phyloP scores from a whole-genome alignment of 2,888 invertebrate genomes.

The Diloba caeruleocephala region DNA sequence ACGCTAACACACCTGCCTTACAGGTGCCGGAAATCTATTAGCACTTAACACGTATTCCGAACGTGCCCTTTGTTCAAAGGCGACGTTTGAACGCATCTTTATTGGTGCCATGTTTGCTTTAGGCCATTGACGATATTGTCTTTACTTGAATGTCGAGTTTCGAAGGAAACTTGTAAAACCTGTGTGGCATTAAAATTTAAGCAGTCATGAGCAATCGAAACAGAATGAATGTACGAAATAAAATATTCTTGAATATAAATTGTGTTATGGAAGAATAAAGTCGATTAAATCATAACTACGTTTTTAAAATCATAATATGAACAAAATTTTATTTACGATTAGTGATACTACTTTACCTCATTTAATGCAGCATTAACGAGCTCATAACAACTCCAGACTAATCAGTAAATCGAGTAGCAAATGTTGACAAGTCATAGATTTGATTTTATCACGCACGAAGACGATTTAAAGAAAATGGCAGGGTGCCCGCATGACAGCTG shows the following conservation, averaged over 20 bases:
- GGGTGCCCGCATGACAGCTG: constrained; percentile 74
- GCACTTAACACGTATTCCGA: constrained; percentile 63
- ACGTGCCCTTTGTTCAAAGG: constrained; percentile 62
- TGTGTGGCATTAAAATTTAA: constrained; percentile 41
- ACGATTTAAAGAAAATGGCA: constrained; percentile 36
- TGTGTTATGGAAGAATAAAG: constrained; percentile 35
- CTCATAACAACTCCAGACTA: constrained; percentile 28
- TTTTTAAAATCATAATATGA: constrained; percentile 20
- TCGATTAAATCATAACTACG: constrained; percentile 32
- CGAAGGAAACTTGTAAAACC: constrained; percentile 41
- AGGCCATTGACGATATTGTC: constrained; percentile 44
- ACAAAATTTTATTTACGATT: constrained; percentile 33
- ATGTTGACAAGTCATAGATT: constrained; percentile 33
- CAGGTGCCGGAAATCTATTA: constrained; percentile 83
- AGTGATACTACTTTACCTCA: constrained; percentile 18
- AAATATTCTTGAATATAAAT: constrained; percentile 25
- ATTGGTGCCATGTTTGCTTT: constrained; percentile 50
- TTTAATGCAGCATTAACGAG: constrained; percentile 19
- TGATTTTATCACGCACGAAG: constrained; percentile 27
- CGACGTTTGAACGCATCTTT: constrained; percentile 54
- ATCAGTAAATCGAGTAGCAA: constrained; percentile 30
- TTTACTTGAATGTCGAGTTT: constrained; percentile 45
- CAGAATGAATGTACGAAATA: constrained; percentile 31
- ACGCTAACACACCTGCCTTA: constrained; percentile 74
- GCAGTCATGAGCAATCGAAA: constrained; percentile 27